These are phyloP conservation scores for Boleophthalmus pectinirostris DNA, from an alignment of 2,113 vertebrate species.

Conservation along the genomic window DNA sequence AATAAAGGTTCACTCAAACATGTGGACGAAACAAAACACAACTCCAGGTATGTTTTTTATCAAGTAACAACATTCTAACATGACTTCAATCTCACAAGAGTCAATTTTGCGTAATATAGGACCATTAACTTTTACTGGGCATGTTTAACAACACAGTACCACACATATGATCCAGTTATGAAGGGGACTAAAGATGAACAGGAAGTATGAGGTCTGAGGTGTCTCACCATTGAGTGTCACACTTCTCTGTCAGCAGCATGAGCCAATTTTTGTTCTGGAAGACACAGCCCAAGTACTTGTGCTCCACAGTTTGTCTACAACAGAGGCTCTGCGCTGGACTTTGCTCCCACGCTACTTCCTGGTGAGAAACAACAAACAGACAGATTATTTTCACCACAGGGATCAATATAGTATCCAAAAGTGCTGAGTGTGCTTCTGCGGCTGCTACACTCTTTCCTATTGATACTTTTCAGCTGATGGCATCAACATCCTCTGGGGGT, in stretches of 20 bases:
- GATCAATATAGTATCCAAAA: slow-evolving; percentile 41
- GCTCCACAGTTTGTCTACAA: not conserved
- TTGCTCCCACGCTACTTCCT: slow-evolving; percentile 43
- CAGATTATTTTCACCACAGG: slow-evolving; percentile 27
- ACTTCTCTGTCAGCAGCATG: not conserved
- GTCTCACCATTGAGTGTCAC: not conserved
- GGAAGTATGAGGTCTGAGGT: not conserved
- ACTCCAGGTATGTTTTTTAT: too few species aligned
- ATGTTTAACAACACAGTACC: too few species aligned
- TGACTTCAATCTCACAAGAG: too few species aligned
- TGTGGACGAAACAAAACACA: too few species aligned
- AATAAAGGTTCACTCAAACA: too few species aligned
- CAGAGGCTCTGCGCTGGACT: slow-evolving; percentile 14
- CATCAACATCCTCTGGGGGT: too few species aligned
- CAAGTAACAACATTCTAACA: too few species aligned
- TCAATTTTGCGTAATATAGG: too few species aligned
- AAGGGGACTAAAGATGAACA: not conserved
- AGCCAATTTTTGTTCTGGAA: not conserved
- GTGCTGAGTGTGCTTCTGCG: slow-evolving; percentile 30
- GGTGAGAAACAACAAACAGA: slow-evolving; percentile 30
- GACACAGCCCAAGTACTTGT: slow-evolving; percentile 2
- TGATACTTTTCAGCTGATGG: not conserved
- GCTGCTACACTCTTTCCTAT: slow-evolving; percentile 15
- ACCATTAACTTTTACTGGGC: too few species aligned
- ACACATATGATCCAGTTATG: too few species aligned